Base-by-base conservation (phyloP, 1,140 invertebrate species). In the Drosophila tani region DNA sequence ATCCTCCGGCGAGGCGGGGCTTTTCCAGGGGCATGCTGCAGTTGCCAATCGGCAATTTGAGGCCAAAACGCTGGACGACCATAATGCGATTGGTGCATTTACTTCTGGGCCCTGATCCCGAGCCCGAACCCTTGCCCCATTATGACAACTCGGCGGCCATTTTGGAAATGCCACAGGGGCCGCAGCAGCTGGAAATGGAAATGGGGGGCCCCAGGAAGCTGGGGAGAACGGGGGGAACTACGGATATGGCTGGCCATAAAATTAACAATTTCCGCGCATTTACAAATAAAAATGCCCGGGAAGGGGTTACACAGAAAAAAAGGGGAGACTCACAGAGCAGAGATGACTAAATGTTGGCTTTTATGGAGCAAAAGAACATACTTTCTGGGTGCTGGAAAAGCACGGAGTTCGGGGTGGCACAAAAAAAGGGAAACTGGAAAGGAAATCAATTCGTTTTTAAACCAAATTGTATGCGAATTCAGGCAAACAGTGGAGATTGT, bases 21-120 rank as follows among this genome's bases (percentile, higher is more conserved):
- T 29, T 38, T 27, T 27, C 56, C 35, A 14, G 12, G 41, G 43
- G 32, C 41, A 41, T 27, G 80, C 58, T 77, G 83, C 83, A 82
- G 76, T 82, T 78, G 80, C 40, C 80, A 81, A 62, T 84, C 76
- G 81, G 60, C 80, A 75, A 75, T 85, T 85, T 73, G 75, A 53
- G 84, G 73, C 69, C 81, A 88, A 88, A 88, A 88, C 84, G 84
- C 63, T 83, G 85, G 65, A 74, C 69, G 79, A 80, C 85, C 81
- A 90, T 90, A 90, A 90, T 90, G 85, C 85, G 85, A 90, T 90
- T 90, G 85, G 85, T 85, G 85, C 85, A 90, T 80, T 90, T 90
- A 90, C 85, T 68, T 88, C 81, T 59, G 47, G 38, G 55, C 58
- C 71, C 75, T 41, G 40, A 63, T 57, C 12, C 47, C 62, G 9